Evolutionary conservation across 1,140 invertebrate genomes (phyloP).

Genomic region (Calephelis nemesis): DNA sequence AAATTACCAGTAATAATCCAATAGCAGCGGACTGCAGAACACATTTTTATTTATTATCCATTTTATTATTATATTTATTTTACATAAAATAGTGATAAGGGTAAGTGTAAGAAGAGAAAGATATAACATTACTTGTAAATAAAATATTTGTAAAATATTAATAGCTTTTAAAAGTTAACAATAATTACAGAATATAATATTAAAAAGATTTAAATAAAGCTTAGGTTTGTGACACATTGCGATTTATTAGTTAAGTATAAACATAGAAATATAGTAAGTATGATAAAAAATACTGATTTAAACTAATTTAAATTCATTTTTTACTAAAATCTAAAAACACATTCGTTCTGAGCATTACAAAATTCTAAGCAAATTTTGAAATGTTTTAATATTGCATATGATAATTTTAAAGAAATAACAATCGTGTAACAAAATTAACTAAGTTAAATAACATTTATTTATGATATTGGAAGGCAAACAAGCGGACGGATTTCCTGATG

Average conservation of each 20-base stretch:
- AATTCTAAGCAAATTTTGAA: too few species aligned
- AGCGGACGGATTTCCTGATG: too few species aligned
- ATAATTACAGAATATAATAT: conserved; percentile 24
- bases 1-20: conserved; percentile 86
- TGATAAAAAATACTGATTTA: too few species aligned
- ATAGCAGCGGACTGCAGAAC: conserved; percentile 84
- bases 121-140: conserved; percentile 24
- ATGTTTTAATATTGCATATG: too few species aligned
- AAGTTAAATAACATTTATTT: too few species aligned
- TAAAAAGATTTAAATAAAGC: conserved; percentile 28
- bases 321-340: too few species aligned
- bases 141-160: conserved; percentile 31
- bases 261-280: too few species aligned
- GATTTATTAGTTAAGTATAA: conserved; percentile 3
- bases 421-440: too few species aligned
- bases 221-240: conserved; percentile 28
- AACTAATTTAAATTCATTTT: too few species aligned
- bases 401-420: too few species aligned
- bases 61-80: conserved; percentile 51
- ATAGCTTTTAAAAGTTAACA: background rate
- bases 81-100: conserved; percentile 23
- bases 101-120: conserved; percentile 8
- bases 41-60: conserved; percentile 53
- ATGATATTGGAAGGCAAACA: too few species aligned
- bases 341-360: too few species aligned